Conservation (phyloP, 2,888 invertebrate genomes). For the Myathropa florea region DNA sequence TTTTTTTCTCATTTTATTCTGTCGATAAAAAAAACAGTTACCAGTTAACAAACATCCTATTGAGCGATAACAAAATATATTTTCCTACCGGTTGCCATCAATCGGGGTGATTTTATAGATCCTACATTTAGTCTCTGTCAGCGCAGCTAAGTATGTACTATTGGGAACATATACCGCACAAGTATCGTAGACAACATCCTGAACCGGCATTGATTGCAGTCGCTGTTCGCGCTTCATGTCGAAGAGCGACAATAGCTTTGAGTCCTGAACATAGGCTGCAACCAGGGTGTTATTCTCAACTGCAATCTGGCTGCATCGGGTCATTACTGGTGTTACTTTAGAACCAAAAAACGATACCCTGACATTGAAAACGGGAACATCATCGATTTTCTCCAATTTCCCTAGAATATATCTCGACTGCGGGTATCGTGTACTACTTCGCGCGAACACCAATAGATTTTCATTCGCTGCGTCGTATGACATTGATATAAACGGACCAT, state of each 20-base stretch:
- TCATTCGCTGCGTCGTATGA: conserved; percentile 85
- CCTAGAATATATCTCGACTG: conserved; percentile 83
- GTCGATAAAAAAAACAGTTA: conserved; percentile 8
- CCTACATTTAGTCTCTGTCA: conserved; percentile 85
- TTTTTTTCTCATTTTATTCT: neutral
- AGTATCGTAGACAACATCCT: conserved; percentile 86
- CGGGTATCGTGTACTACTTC: conserved; percentile 84
- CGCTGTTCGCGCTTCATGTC: conserved; percentile 83
- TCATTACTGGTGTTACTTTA: conserved; percentile 85
- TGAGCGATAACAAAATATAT: neutral
- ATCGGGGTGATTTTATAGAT: conserved; percentile 83
- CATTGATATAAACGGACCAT: conserved; percentile 89
- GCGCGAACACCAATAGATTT: conserved; percentile 86
- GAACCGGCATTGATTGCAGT: conserved; percentile 83
- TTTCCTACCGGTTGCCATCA: conserved; percentile 9
- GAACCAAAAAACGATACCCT: conserved; percentile 86
- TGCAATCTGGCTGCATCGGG: conserved; percentile 79
- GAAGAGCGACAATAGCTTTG: conserved; percentile 85
- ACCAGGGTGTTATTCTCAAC: conserved; percentile 84
- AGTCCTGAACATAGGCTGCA: conserved; percentile 89
- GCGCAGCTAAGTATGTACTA: conserved; percentile 83
- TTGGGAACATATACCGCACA: conserved; percentile 83
- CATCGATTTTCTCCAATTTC: conserved; percentile 81
- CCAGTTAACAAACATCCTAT: conserved; percentile 4
- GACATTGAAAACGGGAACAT: conserved; percentile 82